Evolutionary conservation across 2,797 vertebrate species (phyloP), one percentile per base, ranked within the genome.

Genomic region (Apogon hyalosoma): DNA sequence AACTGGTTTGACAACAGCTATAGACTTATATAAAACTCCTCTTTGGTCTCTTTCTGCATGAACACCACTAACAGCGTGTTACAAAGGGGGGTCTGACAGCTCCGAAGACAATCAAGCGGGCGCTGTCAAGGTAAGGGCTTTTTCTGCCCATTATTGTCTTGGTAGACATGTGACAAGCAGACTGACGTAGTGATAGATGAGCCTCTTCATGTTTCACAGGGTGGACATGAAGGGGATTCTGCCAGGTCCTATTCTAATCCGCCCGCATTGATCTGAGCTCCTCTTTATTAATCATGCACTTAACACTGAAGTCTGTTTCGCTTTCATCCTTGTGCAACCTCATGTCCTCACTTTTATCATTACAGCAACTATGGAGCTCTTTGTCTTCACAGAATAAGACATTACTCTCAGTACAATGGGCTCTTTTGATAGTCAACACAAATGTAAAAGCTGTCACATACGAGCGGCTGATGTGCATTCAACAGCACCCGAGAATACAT

Each of bases 271-370:
- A 90, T 87, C 82, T 65, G 71, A 81, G 76, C 64, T n/a, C 19
- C 67, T 66, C 79, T 84, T 84, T 85, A 87, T 82, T 89, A 85
- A 87, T 68, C 84, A 78, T 36, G 72, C 80, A 79, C 85, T 88
- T 87, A 82, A 78, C 79, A 84, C 80, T 61, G 19, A 81, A 75
- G 73, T 81, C 73, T 78, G 28, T 24, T 61, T 21, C 38, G 78
- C 87, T 86, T 91, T 90, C 85, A 90, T 90, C 80, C 74, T 64
- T 45, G 51, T 43, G 40, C 70, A 41, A 50, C 70, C 64, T 83
- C 63, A 0, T 47, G 19, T 61, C 62, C 69, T 56, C 79, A 85
- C 84, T 87, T 90, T 86, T 76, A 90, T 90, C 79, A 86, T 66
- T 75, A 50, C 54, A 64, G 43, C 31, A 73, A 69, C 67, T 58